Conservation (phyloP, 2,797 vertebrate species). For the Amblyopsis hoosieri region DNA sequence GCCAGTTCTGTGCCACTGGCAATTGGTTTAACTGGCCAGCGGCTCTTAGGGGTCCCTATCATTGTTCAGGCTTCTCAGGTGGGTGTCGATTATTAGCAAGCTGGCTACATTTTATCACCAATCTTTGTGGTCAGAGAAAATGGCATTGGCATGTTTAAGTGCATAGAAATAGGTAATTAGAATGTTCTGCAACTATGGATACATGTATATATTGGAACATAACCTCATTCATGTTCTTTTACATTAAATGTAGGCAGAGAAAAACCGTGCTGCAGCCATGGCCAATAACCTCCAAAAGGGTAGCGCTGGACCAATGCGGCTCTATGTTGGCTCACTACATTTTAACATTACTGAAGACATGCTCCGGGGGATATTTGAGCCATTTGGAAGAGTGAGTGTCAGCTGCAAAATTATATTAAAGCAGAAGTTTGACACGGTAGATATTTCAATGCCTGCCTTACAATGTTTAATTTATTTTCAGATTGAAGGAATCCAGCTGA, state of each 20-base stretch:
- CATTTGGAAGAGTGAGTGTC: conserved; percentile 89
- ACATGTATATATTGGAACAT: no score
- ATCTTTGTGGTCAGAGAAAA: no score
- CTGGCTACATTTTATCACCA: neutral
- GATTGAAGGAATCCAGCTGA: conserved; percentile 99
- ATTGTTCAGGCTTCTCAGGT: conserved; percentile 99
- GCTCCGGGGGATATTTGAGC: conserved; percentile 98
- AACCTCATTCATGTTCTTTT: neutral
- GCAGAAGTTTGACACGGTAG: neutral
- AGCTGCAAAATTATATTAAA: neutral
- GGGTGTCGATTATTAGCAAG: conserved; percentile 22
- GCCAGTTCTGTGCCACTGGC: conserved; percentile 94
- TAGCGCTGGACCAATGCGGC: conserved; percentile 93
- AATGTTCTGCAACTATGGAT: no score
- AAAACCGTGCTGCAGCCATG: conserved; percentile 95
- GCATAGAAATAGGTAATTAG: no score
- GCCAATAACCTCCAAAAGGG: conserved; percentile 97
- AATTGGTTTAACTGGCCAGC: conserved; percentile 95
- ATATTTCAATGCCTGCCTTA: neutral
- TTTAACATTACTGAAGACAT: conserved; percentile 99
- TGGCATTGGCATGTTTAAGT: no score
- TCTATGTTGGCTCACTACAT: conserved; percentile 96
- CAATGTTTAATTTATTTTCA: conserved; percentile 44
- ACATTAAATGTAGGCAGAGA: conserved; percentile 85
- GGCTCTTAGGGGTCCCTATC: conserved; percentile 95